Evolutionary conservation across 2,888 invertebrate genomes (phyloP), one percentile per base, ranked within the genome.

Genomic region (Hemistola chrysoprasaria): DNA sequence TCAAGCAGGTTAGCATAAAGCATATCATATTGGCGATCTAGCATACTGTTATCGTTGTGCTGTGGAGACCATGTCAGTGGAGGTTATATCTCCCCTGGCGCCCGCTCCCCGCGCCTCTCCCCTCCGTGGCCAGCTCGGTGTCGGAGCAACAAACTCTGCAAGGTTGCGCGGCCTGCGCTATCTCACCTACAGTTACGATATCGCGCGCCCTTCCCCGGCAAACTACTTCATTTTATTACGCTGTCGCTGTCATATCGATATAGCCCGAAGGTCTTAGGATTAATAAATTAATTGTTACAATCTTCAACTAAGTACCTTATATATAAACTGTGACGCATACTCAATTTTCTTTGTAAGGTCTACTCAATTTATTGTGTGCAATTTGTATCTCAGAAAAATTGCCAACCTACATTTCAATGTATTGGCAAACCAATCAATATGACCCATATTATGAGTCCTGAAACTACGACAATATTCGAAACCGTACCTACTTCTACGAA

Each of bases 101-200:
- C 59, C 50, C 47, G 45, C 58, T 45, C 56, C 39, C 46, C 49
- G 48, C 50, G 48, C 56, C 34, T 38, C 16, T 39, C 53, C 48
- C 52, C 43, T 34, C 62, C 48, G 60, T 57, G 40, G 41, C 44
- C 38, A 53, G 56, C 57, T 56, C 64, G 50, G 55, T 53, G 57
- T 49, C 71, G 82, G 86, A 76, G 72, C 87, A 87, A 87, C 82
- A 86, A 87, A 85, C 88, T 85, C 81, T 84, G 83, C 87, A 87
- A 87, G 87, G 87, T 87, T 86, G 85, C 75, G 71, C 66, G 60
- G 66, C 76, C 75, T 75, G 65, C 66, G 75, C 81, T 79, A 79
- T 81, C 81, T 38, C 43, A 44, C 43, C 38, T 38, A 43, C 45
- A 46, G 48, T 79, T 82, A 80, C 81, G 76, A 84, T 85, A 83